A percentile compares a stretch with the other conserved stretches of the same genome.
Evolutionary conservation across 2,797 vertebrate species (phyloP).

Genomic region (Pangasius larnaudii): DNA sequence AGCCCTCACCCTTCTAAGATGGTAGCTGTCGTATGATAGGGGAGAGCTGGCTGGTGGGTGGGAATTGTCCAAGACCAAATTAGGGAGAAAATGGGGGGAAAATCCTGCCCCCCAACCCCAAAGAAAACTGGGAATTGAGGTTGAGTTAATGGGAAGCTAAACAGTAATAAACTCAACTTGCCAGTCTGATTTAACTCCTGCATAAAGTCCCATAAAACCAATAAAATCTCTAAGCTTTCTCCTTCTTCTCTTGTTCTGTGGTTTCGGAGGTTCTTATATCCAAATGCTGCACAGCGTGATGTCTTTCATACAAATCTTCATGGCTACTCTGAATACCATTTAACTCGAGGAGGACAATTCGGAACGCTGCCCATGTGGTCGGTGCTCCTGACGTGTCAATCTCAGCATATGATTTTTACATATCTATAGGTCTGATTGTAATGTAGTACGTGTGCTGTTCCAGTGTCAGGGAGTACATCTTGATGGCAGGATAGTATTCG

Average conservation of each 20-base stretch:
- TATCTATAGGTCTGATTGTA: no score
- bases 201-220: no score
- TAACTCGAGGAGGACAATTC: background rate
- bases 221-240: no score
- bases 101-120: background rate
- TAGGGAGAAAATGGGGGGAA: background rate
- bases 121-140: background rate
- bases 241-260: background rate
- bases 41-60: background rate
- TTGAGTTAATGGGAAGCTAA: background rate
- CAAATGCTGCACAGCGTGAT: background rate
- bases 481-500: background rate
- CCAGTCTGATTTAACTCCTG: no score
- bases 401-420: background rate
- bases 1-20: background rate
- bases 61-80: no score
- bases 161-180: background rate
- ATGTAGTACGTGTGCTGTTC: no score
- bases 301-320: background rate
- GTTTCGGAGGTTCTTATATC: background rate
- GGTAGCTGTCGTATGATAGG: background rate
- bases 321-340: background rate
- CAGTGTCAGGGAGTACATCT: background rate
- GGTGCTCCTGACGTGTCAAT: background rate
- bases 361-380: background rate